phyloP scores from a whole-genome alignment of 2,113 vertebrate species.

The Hemicordylus capensis region DNA sequence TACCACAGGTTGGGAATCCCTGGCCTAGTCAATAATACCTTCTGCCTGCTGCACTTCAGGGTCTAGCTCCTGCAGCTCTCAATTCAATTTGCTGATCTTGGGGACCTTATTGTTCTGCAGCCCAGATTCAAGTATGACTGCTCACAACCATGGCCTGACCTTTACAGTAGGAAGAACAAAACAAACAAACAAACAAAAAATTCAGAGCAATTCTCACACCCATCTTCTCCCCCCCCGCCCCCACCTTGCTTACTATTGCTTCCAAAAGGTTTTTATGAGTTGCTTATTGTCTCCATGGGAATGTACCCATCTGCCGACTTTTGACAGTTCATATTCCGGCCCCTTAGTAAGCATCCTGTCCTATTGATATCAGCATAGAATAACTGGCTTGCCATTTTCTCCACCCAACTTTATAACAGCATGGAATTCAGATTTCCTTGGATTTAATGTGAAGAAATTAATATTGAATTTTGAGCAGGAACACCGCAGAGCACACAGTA shows the following conservation, averaged over 20 bases:
- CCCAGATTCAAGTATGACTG: background rate
- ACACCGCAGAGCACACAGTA: background rate
- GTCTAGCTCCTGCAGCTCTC: background rate
- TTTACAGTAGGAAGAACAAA: background rate
- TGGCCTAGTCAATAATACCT: background rate
- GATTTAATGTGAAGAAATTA: background rate
- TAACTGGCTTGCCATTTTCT: background rate
- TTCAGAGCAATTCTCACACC: no score
- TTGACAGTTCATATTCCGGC: background rate
- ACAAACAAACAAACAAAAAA: no score
- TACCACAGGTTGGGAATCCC: no score
- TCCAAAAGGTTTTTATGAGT: background rate
- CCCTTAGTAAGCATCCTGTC: background rate
- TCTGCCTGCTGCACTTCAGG: background rate
- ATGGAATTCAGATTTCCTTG: background rate
- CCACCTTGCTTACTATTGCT: background rate
- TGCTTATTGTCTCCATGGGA: no score
- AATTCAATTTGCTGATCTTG: background rate
- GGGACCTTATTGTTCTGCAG: background rate
- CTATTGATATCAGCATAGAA: background rate
- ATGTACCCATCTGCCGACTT: no score
- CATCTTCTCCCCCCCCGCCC: background rate
- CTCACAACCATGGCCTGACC: background rate
- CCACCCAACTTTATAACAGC: background rate
- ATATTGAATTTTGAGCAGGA: background rate